Percentiles rank a stretch among this genome's conserved stretches.
Evolutionary conservation across 2,113 vertebrate species (phyloP).

Genomic region (Cyprinodon brontotheroides): DNA sequence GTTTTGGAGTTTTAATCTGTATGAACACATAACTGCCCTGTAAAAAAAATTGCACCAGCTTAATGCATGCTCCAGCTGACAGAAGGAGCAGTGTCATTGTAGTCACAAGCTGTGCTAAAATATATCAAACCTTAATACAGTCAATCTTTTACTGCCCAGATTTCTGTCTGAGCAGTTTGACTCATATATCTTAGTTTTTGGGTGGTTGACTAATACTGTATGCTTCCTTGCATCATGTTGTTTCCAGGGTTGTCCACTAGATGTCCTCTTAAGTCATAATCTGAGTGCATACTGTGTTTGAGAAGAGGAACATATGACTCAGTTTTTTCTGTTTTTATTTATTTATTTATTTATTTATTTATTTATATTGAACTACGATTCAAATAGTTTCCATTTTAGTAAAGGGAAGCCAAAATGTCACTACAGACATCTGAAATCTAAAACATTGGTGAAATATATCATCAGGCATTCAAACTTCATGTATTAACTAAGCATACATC

Average conservation of each 20-base stretch:
- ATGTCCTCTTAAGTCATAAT: slow-evolving; percentile 56
- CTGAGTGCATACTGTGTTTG: slow-evolving; percentile 3
- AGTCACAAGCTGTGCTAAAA: neutral
- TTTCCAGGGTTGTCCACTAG: slow-evolving; percentile 57
- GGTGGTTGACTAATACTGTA: neutral
- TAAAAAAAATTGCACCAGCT: neutral
- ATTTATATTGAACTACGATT: slow-evolving; percentile 38
- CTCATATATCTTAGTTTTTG: neutral
- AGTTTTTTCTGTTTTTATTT: slow-evolving; percentile 31
- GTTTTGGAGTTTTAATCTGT: too few species aligned
- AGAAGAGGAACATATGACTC: slow-evolving; percentile 27
- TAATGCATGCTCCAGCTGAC: neutral
- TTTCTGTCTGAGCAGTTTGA: neutral
- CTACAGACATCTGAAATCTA: neutral
- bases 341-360: neutral
- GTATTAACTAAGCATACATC: too few species aligned
- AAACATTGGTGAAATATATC: too few species aligned
- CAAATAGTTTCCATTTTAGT: neutral
- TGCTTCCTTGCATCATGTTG: neutral
- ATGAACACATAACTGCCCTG: neutral
- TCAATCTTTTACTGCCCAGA: neutral
- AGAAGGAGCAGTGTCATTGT: neutral
- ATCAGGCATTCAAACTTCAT: too few species aligned
- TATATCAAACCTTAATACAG: neutral
- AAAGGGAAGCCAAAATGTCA: neutral